Evolutionary conservation across 2,113 vertebrate species (phyloP).

Genomic region (Octodon degus): DNA sequence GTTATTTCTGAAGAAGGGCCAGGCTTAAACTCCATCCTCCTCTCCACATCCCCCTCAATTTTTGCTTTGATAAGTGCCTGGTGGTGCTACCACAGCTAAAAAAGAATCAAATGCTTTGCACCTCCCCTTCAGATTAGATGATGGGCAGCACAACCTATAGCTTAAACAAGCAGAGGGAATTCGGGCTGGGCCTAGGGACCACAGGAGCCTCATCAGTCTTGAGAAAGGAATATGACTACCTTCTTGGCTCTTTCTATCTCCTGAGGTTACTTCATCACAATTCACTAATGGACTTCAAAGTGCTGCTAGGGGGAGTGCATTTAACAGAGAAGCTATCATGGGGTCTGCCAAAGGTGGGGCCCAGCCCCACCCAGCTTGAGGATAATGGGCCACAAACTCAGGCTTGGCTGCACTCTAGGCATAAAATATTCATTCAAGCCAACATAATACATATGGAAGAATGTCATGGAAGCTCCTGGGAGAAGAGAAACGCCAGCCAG

Average conservation of each 20-base stretch:
- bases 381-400: conserved; percentile 76
- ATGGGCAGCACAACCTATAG: neutral
- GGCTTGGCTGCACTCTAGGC: conserved; percentile 68
- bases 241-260: conserved; percentile 61
- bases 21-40: conserved; percentile 41
- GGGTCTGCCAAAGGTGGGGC: conserved; percentile 64
- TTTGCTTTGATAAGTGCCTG: neutral
- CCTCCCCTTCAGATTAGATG: neutral
- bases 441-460: conserved; percentile 70
- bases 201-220: neutral
- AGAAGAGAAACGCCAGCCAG: conserved; percentile 68
- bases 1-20: conserved; percentile 54
- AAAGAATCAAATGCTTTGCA: neutral
- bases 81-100: neutral
- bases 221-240: neutral
- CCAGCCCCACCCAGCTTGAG: conserved; percentile 60
- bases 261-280: conserved; percentile 56
- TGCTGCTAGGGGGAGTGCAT: conserved; percentile 66
- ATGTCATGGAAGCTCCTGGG: conserved; percentile 66
- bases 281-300: conserved; percentile 73
- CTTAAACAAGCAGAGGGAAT: conserved; percentile 23
- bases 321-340: conserved; percentile 62
- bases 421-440: conserved; percentile 82
- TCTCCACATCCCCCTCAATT: conserved; percentile 31
- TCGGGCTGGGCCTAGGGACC: neutral